phyloP scores from a whole-genome alignment of 2,888 invertebrate genomes.

The Ophion obscuratus region DNA sequence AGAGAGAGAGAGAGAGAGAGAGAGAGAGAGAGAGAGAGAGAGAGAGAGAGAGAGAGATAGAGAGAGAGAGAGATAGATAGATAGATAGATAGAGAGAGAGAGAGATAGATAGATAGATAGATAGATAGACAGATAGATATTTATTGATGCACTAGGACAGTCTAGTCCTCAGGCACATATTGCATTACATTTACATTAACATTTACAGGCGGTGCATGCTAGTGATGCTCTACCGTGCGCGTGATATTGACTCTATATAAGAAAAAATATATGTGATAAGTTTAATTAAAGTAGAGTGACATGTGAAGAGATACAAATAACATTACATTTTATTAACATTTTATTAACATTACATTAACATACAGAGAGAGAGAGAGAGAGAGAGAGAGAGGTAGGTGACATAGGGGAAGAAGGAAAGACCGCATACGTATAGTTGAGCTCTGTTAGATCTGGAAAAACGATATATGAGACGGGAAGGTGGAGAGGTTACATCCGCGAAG shows the following conservation, averaged over 20 bases:
- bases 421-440: slow-evolving; percentile 6
- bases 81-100: background rate
- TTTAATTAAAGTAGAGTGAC: no score
- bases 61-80: background rate
- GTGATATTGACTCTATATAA: no score
- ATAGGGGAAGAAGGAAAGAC: slow-evolving; percentile 6
- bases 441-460: slow-evolving; percentile 45
- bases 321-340: no score
- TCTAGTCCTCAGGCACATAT: no score
- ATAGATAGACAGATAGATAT: slow-evolving; percentile 65
- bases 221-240: no score
- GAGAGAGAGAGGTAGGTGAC: background rate
- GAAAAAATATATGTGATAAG: no score
- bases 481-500: slow-evolving; percentile 64
- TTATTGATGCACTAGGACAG: no score
- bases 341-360: no score
- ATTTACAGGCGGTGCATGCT: no score
- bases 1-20: slow-evolving; percentile 64
- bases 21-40: slow-evolving; percentile 29
- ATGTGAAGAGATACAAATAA: no score
- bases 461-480: slow-evolving; percentile 55
- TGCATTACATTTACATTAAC: no score
- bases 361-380: background rate
- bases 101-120: slow-evolving; percentile 62
- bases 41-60: background rate